These are phyloP conservation scores for Seira sanloemensis DNA, from an alignment of 2,888 invertebrate species.

Conservation along the genomic window DNA sequence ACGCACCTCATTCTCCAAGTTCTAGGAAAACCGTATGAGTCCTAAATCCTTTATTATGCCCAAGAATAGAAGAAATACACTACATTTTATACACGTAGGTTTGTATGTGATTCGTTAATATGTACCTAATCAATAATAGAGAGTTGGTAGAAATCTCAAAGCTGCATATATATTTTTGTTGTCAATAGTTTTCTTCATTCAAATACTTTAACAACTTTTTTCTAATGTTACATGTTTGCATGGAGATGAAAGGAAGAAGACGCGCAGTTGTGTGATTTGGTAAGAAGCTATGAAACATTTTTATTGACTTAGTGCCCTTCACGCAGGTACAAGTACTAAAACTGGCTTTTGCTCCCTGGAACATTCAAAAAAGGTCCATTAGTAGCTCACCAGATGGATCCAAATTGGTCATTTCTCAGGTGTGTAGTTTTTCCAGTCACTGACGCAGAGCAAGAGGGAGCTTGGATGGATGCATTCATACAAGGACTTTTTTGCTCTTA, in stretches of 20 bases:
- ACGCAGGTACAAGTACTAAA: conserved; percentile 38
- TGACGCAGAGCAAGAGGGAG: too few species aligned
- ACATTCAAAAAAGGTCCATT: conserved; percentile 27
- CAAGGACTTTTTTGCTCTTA: too few species aligned
- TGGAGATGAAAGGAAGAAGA: background rate
- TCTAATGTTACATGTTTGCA: background rate
- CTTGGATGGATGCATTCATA: too few species aligned
- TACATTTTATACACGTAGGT: too few species aligned
- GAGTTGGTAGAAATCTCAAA: too few species aligned
- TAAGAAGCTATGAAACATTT: background rate
- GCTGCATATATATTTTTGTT: background rate
- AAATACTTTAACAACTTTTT: background rate
- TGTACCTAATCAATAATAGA: too few species aligned
- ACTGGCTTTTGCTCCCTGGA: conserved; percentile 13
- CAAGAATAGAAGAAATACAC: too few species aligned
- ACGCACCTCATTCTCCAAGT: too few species aligned
- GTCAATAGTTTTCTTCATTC: background rate
- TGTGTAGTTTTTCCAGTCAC: too few species aligned
- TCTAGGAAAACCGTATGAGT: too few species aligned
- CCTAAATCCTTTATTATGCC: too few species aligned
- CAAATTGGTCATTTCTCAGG: conserved; percentile 28
- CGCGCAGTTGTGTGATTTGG: background rate
- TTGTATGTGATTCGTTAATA: too few species aligned
- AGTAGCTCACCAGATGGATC: conserved; percentile 51
- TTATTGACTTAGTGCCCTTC: conserved; percentile 32